Evolutionary conservation across 2,888 invertebrate species (phyloP).

Genomic region (Leucoma salicis): DNA sequence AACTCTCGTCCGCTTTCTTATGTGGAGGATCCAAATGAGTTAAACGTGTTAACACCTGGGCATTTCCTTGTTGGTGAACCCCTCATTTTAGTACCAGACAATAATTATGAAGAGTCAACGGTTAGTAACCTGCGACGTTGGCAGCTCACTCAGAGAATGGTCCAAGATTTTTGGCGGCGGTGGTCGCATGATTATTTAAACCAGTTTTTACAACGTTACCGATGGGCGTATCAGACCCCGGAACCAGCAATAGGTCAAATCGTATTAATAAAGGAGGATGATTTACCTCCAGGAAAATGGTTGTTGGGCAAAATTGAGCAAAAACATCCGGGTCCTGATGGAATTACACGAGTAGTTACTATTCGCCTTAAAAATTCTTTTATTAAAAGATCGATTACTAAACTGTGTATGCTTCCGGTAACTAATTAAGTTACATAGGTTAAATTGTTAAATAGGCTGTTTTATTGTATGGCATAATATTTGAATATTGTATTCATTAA

Average conservation of each 20-base stretch:
- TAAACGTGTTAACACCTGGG: neutral
- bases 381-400: too few relatives aligned
- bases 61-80: conserved; percentile 2
- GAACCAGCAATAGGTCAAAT: neutral
- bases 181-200: neutral
- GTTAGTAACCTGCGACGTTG: neutral
- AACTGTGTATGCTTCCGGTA: too few relatives aligned
- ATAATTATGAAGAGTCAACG: neutral
- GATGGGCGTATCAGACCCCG: neutral
- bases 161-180: neutral
- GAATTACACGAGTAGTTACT: too few relatives aligned
- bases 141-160: neutral
- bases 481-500: too few relatives aligned
- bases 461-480: too few relatives aligned
- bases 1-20: neutral
- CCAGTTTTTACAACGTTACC: neutral
- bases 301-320: too few relatives aligned
- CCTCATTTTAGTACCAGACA: neutral
- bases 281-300: too few relatives aligned
- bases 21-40: neutral
- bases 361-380: too few relatives aligned
- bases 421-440: too few relatives aligned
- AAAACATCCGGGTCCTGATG: too few relatives aligned
- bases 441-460: too few relatives aligned
- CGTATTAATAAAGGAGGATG: neutral